Conservation (phyloP, 2,797 vertebrate genomes). For the Oryzias sinensis region DNA sequence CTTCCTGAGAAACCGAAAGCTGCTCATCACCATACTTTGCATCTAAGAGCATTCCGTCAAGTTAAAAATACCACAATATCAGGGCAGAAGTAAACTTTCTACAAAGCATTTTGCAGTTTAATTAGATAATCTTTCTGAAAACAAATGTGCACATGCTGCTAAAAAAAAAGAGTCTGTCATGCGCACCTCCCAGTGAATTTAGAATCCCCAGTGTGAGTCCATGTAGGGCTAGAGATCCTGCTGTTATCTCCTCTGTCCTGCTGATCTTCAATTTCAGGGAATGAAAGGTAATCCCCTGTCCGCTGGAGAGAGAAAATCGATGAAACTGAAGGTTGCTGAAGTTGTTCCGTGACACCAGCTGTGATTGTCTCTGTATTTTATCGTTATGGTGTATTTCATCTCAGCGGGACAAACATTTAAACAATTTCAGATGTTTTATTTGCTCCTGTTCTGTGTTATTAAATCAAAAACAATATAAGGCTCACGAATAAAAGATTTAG, state of each 20-base stretch:
- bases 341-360: conserved; percentile 13
- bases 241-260: conserved; percentile 53
- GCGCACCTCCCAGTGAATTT: conserved; percentile 49
- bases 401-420: conserved; percentile 11
- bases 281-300: conserved; percentile 60
- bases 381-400: conserved; percentile 9
- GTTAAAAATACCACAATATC: no score
- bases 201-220: conserved; percentile 43
- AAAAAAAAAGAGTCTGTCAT: conserved; percentile 31
- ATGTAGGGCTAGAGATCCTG: conserved; percentile 43
- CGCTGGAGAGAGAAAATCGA: conserved; percentile 50
- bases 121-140: conserved; percentile 33
- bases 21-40: no score
- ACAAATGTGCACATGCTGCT: conserved; percentile 16
- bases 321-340: conserved; percentile 36
- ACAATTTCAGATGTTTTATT: conserved; percentile 14
- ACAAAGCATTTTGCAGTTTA: conserved; percentile 5
- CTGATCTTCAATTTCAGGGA: conserved; percentile 50
- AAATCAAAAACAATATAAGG: conserved; percentile 2
- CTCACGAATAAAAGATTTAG: no score
- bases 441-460: conserved; percentile 7
- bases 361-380: conserved; percentile 27
- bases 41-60: not conserved
- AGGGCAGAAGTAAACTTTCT: not conserved
- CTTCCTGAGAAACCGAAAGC: no score